Conservation (phyloP, 2,888 invertebrate species). For the Petrolisthes cinctipes region DNA sequence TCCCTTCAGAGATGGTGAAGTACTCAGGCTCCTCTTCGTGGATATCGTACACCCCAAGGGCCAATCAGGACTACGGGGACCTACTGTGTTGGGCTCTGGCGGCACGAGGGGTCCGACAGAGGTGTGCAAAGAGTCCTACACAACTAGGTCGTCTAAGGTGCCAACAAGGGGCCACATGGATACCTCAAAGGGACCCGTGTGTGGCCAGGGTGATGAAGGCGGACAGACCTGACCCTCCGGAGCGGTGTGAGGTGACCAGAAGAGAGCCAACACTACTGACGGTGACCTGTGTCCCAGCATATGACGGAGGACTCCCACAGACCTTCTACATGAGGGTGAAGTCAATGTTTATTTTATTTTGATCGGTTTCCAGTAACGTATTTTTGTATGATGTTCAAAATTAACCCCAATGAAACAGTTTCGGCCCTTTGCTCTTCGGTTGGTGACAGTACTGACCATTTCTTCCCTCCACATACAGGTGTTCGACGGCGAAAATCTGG, state of each 20-base stretch:
- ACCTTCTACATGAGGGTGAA: conserved; percentile 60
- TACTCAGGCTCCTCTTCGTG: conserved; percentile 32
- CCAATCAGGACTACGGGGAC: conserved; percentile 41
- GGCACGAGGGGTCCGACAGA: background rate
- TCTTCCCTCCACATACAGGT: conserved; percentile 16
- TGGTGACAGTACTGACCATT: too few species aligned
- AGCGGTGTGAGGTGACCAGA: conserved; percentile 30
- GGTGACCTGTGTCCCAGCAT: conserved; percentile 42
- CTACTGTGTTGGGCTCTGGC: conserved; percentile 38
- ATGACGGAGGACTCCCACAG: conserved; percentile 48
- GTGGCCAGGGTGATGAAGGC: conserved; percentile 36
- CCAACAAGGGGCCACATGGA: conserved; percentile 1
- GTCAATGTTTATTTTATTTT: background rate
- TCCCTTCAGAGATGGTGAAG: conserved; percentile 32
- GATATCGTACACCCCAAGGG: conserved; percentile 47
- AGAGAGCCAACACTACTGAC: conserved; percentile 25
- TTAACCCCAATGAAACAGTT: too few species aligned
- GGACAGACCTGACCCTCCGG: conserved; percentile 44
- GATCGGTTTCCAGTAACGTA: background rate
- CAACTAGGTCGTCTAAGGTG: background rate
- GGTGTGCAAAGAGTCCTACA: background rate
- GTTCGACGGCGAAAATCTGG: conserved; percentile 13
- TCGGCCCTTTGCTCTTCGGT: too few species aligned
- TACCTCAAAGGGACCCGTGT: conserved; percentile 39
- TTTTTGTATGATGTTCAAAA: too few species aligned